Conservation (phyloP, 2,113 vertebrate species). For the Pygoscelis adeliae region DNA sequence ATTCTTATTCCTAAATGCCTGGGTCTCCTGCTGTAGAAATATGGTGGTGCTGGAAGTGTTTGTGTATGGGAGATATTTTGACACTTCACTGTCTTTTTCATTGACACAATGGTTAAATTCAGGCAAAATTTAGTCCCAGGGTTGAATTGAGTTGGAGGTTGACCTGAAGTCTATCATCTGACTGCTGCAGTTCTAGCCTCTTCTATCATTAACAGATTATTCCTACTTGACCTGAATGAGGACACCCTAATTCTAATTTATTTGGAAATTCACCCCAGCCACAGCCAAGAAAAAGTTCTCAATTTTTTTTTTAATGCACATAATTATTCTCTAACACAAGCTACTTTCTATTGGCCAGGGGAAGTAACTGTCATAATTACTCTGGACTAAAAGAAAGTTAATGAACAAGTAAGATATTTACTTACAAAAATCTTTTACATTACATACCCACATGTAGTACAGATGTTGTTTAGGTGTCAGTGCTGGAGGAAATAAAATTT, state of each 20-base stretch:
- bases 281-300: neutral
- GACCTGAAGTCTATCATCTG: neutral
- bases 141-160: neutral
- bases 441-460: neutral
- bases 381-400: neutral
- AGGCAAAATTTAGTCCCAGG: neutral
- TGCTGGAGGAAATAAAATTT: neutral
- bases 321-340: neutral
- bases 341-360: neutral
- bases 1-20: neutral
- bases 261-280: neutral
- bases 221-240: neutral
- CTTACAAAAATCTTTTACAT: neutral
- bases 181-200: neutral
- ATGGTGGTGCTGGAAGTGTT: neutral
- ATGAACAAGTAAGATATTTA: neutral
- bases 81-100: neutral
- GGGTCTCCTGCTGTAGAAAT: neutral
- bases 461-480: neutral
- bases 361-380: neutral
- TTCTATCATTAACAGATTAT: neutral
- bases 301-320: fast-evolving
- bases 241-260: neutral
- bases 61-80: neutral
- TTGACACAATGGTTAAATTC: neutral